Evolutionary conservation across 2,797 vertebrate species (phyloP).

Genomic region (Coccyzus lansbergi): DNA sequence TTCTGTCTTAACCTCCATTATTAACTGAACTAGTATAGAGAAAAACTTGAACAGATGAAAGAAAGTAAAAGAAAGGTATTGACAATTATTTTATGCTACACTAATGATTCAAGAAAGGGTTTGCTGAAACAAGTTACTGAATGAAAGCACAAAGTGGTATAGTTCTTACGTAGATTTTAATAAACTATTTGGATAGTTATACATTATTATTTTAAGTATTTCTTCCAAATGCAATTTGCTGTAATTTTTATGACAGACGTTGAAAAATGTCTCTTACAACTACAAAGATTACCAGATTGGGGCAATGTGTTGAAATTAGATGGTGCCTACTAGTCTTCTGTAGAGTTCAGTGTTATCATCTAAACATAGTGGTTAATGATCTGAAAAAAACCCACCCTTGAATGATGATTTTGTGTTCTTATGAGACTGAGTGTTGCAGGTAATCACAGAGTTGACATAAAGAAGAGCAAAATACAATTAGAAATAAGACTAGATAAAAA

Average conservation of each 20-base stretch:
- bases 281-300: neutral
- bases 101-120: neutral
- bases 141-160: neutral
- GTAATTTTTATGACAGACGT: neutral
- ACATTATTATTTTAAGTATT: neutral
- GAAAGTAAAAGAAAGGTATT: neutral
- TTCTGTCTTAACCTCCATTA: neutral
- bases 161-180: neutral
- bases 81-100: neutral
- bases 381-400: neutral
- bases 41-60: neutral
- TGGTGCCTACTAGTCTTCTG: neutral
- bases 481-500: neutral
- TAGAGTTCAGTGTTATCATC: neutral
- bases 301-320: neutral
- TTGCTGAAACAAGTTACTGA: neutral
- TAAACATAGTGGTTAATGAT: neutral
- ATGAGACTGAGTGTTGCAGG: neutral
- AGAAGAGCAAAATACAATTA: neutral
- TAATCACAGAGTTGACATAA: neutral
- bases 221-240: neutral
- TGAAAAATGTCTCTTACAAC: neutral
- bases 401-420: neutral
- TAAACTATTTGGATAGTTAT: neutral
- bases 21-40: neutral